These are phyloP conservation scores for Leuciscus waleckii DNA, from an alignment of 2,797 vertebrate genomes.

Conservation along the genomic window DNA sequence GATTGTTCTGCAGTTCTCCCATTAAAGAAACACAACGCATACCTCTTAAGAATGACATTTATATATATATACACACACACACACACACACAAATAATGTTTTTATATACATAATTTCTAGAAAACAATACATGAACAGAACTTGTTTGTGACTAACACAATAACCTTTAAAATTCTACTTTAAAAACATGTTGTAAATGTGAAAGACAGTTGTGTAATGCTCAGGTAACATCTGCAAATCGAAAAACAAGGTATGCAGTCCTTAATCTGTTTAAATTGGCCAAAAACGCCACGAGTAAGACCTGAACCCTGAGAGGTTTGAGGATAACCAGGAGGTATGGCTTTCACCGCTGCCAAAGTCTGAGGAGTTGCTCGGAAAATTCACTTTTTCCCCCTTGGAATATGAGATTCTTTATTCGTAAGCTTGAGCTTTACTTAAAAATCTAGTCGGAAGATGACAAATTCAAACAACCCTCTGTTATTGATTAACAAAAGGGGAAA, in stretches of 20 bases:
- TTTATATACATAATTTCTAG: conserved; percentile 30
- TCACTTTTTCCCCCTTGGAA: background rate
- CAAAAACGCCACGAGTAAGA: background rate
- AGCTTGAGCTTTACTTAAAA: conserved; percentile 24
- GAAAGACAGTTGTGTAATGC: conserved; percentile 55
- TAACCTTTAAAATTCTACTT: conserved; percentile 39
- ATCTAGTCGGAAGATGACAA: background rate
- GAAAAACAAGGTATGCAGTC: background rate
- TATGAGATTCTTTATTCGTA: conserved; percentile 44
- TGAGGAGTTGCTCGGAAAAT: conserved; percentile 56
- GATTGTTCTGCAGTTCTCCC: background rate
- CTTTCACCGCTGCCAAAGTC: conserved; percentile 53
- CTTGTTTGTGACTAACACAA: conserved; percentile 44
- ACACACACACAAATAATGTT: conserved; percentile 57
- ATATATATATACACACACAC: conserved; percentile 67
- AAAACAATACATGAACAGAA: conserved; percentile 64
- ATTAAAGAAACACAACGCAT: conserved; percentile 53
- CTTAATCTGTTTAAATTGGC: conserved; percentile 37
- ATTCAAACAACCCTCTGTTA: background rate
- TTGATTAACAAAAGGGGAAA: background rate
- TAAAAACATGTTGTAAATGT: conserved; percentile 57
- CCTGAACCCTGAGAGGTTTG: conserved; percentile 70
- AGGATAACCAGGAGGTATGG: conserved; percentile 57
- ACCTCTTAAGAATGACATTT: conserved; percentile 63
- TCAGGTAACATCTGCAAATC: conserved; percentile 29